Conservation (phyloP, 2,888 invertebrate genomes). For the Sisyra terminalis region DNA sequence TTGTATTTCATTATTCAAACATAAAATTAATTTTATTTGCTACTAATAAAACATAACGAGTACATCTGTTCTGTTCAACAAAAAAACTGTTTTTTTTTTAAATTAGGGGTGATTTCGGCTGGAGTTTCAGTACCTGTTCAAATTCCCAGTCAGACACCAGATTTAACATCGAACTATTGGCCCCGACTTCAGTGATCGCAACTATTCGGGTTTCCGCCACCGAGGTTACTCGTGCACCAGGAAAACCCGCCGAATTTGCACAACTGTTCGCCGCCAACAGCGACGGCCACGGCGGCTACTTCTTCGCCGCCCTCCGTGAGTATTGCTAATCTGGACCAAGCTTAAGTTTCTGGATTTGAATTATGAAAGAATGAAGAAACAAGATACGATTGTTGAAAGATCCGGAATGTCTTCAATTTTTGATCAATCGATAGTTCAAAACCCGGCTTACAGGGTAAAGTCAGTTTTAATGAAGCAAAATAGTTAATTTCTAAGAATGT, state of each 20-base stretch:
- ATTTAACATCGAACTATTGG: constrained; percentile 74
- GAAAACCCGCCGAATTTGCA: constrained; percentile 41
- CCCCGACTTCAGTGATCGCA: constrained; percentile 86
- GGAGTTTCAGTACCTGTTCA: constrained; percentile 86
- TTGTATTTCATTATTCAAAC: no score
- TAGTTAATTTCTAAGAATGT: no score
- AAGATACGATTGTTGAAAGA: not conserved
- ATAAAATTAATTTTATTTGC: no score
- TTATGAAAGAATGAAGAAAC: not conserved
- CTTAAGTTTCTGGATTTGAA: constrained; percentile 19
- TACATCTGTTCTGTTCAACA: not conserved
- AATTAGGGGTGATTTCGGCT: constrained; percentile 79
- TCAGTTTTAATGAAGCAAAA: not conserved
- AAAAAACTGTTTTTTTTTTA: constrained; percentile 13
- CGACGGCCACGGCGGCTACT: constrained; percentile 32
- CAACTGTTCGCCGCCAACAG: constrained; percentile 30
- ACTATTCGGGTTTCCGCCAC: constrained; percentile 74
- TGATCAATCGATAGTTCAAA: not conserved
- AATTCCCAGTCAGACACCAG: constrained; percentile 72
- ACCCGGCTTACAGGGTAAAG: constrained; percentile 8
- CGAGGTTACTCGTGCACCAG: constrained; percentile 47
- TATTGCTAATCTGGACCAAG: constrained; percentile 24
- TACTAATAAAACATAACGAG: no score
- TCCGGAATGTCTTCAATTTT: not conserved
- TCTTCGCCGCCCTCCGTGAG: constrained; percentile 26